Evolutionary conservation across 2,113 vertebrate genomes (phyloP).

Genomic region (Pantherophis guttatus): DNA sequence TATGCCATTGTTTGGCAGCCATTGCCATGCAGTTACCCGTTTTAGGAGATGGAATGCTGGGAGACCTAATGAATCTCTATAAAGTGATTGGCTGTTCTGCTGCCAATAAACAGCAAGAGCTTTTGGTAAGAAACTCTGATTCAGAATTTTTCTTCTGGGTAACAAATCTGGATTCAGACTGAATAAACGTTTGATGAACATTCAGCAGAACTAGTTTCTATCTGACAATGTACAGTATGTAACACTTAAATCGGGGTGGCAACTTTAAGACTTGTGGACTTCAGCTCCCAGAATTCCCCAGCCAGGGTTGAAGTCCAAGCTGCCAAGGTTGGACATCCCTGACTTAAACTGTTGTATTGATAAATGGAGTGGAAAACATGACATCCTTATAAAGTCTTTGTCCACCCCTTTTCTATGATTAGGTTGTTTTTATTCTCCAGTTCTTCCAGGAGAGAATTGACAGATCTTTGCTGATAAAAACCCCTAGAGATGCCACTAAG

Average conservation of each 20-base stretch:
- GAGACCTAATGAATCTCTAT: constrained; percentile 90
- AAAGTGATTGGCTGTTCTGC: constrained; percentile 81
- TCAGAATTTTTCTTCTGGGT: background rate
- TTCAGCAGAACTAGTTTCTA: background rate
- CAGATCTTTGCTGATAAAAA: background rate
- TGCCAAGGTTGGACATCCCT: too few relatives aligned
- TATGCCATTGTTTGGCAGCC: constrained; percentile 93
- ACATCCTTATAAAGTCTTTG: background rate
- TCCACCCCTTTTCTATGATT: background rate
- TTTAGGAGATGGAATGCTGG: constrained; percentile 91
- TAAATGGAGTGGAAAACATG: background rate
- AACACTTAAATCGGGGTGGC: background rate
- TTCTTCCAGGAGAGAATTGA: background rate
- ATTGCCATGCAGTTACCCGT: constrained; percentile 93
- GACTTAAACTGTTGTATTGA: background rate
- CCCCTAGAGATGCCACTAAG: background rate
- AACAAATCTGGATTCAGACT: background rate
- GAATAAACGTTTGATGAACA: background rate
- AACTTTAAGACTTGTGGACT: too few relatives aligned
- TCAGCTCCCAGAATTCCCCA: too few relatives aligned
- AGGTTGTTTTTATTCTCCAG: background rate
- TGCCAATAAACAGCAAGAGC: constrained; percentile 91
- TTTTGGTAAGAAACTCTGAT: constrained; percentile 79
- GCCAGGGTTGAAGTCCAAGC: too few relatives aligned
- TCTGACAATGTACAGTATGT: background rate